Evolutionary conservation across 2,888 invertebrate species (phyloP).

Genomic region (Julus scandinavius): DNA sequence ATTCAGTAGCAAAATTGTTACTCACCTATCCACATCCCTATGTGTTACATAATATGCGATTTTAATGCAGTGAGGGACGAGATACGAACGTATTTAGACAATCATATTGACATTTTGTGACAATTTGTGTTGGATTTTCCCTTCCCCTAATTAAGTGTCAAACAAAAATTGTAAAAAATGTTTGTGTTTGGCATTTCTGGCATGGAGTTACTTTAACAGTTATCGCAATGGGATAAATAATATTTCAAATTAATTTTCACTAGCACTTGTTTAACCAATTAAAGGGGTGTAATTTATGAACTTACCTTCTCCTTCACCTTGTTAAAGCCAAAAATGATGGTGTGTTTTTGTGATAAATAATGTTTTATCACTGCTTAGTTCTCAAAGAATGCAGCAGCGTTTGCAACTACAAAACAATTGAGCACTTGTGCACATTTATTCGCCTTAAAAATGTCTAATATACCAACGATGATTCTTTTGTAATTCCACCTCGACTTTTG

Average conservation of each 20-base stretch:
- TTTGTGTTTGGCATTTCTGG: not conserved
- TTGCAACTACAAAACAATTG: not conserved
- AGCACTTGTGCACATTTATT: conserved; percentile 10
- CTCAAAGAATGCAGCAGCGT: not conserved
- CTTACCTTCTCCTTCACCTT: not conserved
- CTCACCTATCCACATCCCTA: not conserved
- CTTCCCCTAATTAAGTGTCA: not conserved
- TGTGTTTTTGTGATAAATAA: not conserved
- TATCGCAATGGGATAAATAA: not conserved
- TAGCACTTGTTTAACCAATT: not conserved
- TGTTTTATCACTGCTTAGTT: not conserved
- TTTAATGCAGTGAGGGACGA: not conserved
- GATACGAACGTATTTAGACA: not conserved
- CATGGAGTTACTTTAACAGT: not conserved
- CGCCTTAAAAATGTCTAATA: not conserved
- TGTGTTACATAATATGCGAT: not conserved
- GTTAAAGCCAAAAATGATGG: not conserved
- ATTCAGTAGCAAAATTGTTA: not conserved
- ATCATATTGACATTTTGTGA: not conserved
- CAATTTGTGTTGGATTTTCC: not conserved
- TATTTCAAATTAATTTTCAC: not conserved
- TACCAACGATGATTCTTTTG: not conserved
- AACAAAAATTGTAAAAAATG: not conserved
- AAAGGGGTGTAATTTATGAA: not conserved
- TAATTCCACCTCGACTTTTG: not conserved